A percentile compares a stretch with the other conserved stretches of the same genome.
Conservation (phyloP, 2,888 invertebrate genomes). For the Volucella inanis region DNA sequence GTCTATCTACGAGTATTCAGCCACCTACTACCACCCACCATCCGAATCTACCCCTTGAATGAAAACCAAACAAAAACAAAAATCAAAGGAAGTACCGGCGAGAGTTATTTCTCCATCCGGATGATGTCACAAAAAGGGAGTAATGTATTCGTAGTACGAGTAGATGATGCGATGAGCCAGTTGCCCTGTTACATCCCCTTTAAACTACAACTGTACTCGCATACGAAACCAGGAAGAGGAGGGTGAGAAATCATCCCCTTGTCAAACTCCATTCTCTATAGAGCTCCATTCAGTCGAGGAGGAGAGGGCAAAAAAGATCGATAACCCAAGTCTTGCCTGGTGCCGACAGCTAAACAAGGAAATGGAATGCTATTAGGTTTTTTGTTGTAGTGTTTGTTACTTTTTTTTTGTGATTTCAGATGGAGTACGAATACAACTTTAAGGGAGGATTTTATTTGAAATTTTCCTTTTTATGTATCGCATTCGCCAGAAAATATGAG, state of each 20-base stretch:
- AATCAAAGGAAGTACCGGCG: constrained; percentile 30
- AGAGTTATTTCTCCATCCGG: constrained; percentile 23
- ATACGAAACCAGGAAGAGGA: constrained; percentile 20
- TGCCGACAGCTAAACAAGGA: constrained; percentile 44
- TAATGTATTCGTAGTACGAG: background rate
- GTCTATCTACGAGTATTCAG: no score
- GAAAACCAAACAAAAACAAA: constrained; percentile 1
- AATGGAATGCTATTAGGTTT: constrained; percentile 32
- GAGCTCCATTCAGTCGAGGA: background rate
- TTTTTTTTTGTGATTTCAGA: constrained; percentile 4
- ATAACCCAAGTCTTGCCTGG: constrained; percentile 41
- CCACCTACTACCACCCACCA: background rate
- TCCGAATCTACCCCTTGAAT: constrained; percentile 1
- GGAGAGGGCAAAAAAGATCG: constrained; percentile 46
- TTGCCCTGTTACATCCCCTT: constrained; percentile 42
- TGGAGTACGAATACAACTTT: background rate
- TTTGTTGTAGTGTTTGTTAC: constrained; percentile 4
- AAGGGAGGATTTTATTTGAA: constrained; percentile 4
- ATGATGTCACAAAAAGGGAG: constrained; percentile 15
- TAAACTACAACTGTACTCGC: constrained; percentile 22
- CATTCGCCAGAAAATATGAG: constrained; percentile 6
- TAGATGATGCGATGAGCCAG: constrained; percentile 2
- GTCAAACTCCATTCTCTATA: constrained; percentile 7
- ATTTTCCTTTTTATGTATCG: constrained; percentile 9
- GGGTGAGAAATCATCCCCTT: constrained; percentile 37